A percentile compares a stretch with the other conserved stretches of the same genome.
These are phyloP conservation scores for Adelphocoris suturalis DNA, from an alignment of 2,888 invertebrate species.

Conservation along the genomic window DNA sequence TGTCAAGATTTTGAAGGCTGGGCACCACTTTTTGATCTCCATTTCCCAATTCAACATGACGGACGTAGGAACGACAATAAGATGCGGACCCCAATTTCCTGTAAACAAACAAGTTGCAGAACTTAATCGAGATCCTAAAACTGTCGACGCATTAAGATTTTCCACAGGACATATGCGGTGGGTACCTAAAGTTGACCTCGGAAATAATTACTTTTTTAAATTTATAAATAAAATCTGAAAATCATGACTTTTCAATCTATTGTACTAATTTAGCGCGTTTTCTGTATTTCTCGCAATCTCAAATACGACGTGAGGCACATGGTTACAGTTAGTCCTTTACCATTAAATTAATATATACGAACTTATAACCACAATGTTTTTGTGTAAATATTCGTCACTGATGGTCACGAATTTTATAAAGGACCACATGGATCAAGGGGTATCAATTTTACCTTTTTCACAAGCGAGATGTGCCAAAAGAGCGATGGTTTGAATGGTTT, in stretches of 20 bases:
- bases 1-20: conserved; percentile 98
- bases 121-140: too few relatives aligned
- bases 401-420: neutral
- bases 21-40: conserved; percentile 99
- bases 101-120: neutral
- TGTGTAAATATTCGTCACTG: neutral
- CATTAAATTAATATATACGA: too few relatives aligned
- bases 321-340: too few relatives aligned
- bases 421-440: neutral
- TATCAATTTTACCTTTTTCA: conserved; percentile 82
- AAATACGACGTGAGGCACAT: too few relatives aligned
- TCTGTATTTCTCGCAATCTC: too few relatives aligned
- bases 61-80: conserved; percentile 98
- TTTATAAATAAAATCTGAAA: neutral
- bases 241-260: too few relatives aligned
- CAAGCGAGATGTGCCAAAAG: conserved; percentile 95
- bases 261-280: too few relatives aligned
- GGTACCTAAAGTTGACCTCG: neutral
- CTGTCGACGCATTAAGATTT: neutral
- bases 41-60: conserved; percentile 99
- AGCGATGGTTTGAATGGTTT: conserved; percentile 98
- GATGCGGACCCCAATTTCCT: conserved; percentile 97
- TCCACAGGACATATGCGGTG: neutral
- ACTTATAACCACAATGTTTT: too few relatives aligned
- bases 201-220: neutral